Evolutionary conservation across 1,140 invertebrate genomes (phyloP), one percentile per base, ranked within the genome.

Genomic region (Drosophila orosa): DNA sequence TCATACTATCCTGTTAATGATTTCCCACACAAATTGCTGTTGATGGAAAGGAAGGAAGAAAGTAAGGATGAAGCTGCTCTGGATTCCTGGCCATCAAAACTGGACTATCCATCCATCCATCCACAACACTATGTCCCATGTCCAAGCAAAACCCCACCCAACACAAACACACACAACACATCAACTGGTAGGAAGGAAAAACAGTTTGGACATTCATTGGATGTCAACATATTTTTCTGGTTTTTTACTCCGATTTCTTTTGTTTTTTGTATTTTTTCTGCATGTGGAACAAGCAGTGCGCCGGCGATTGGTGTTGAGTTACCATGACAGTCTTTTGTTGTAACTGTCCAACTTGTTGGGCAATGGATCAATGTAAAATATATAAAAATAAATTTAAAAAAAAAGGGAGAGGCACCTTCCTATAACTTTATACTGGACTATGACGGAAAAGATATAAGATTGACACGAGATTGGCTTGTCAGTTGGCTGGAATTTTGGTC

Each of bases 221-320:
- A 86, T 86, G 82, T 86, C 82, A 82, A 87, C 79, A 81, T 85
- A 86, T 76, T 86, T 85, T 63, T 74, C 71, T 74, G 48, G 37
- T 65, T 40, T 74, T 71, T 52, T 37, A 37, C 60, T 72, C 27
- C 17, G 45, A 45, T 61, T 71, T 72, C 31, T 55, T 74, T 74
- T 55, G 62, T 54, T 37, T 56, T 58, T 31, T 13, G 19, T 22
- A 22, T 59, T 37, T 57, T 39, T 44, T 42, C 52, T 45, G 45
- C 54, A 75, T 75, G 54, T 59, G 73, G 61, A 75, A 75, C 61
- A 75, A 42, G 45, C 45, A 31, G 50, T 47, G 65, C 65, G 65
- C 52, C 66, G 67, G 40, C 31, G 50, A 71, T 75, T 68, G 82
- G 74, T 87, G 83, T 86, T 78, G 79, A 79, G 65, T 86, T 87